These are phyloP conservation scores for Babylonia areolata DNA, from an alignment of 1,140 invertebrate genomes.

Conservation along the genomic window DNA sequence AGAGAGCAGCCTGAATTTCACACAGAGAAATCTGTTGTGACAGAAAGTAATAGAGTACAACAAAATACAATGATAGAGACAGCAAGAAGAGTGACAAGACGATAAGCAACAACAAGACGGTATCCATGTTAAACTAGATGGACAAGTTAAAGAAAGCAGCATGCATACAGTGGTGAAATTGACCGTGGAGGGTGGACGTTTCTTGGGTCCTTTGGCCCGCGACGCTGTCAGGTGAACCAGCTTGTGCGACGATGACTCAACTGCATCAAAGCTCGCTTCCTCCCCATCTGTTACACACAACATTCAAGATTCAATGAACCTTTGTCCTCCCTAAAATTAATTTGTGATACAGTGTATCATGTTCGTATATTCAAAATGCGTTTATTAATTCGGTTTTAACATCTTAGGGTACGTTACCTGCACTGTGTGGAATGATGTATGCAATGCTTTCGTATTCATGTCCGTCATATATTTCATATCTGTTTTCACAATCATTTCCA, in stretches of 20 bases:
- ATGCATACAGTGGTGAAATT: slow-evolving; percentile 62
- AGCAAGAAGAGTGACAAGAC: neutral
- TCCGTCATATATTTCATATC: too few species aligned
- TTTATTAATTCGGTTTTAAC: too few species aligned
- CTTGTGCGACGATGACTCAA: slow-evolving; percentile 79
- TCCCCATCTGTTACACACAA: slow-evolving; percentile 1
- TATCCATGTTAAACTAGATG: neutral
- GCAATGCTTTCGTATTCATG: too few species aligned
- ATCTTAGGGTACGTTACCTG: too few species aligned
- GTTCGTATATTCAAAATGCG: too few species aligned
- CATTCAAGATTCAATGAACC: too few species aligned
- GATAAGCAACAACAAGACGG: neutral
- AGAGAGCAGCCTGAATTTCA: too few species aligned
- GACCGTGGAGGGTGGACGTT: slow-evolving; percentile 81
- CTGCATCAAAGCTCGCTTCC: slow-evolving; percentile 77
- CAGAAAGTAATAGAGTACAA: neutral
- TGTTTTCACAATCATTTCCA: too few species aligned
- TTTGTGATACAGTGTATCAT: too few species aligned
- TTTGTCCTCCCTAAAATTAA: too few species aligned
- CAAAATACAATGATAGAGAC: neutral
- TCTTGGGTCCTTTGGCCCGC: slow-evolving; percentile 81
- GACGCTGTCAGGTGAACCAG: slow-evolving; percentile 82
- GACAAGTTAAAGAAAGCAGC: slow-evolving; percentile 38
- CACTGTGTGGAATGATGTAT: too few species aligned
- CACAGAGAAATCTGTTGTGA: too few species aligned